Percentiles rank a stretch among this genome's conserved stretches.
These are phyloP conservation scores for Stegodyphus dumicola DNA, from an alignment of 1,140 invertebrate species.

Conservation along the genomic window DNA sequence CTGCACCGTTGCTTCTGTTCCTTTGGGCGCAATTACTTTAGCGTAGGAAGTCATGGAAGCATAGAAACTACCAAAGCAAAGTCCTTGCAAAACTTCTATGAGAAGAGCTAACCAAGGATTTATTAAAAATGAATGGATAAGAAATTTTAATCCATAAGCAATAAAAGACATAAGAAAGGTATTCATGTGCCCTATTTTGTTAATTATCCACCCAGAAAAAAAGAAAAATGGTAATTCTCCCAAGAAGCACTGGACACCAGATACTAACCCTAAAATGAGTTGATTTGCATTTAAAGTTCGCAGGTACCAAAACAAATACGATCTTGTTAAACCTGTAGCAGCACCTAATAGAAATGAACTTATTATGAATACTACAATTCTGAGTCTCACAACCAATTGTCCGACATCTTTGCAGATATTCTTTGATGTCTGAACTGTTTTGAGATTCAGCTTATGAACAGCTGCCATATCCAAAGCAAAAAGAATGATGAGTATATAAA, in stretches of 20 bases:
- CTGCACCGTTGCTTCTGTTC: slow-evolving; percentile 71
- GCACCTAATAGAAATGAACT: slow-evolving; percentile 86
- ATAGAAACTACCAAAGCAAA: slow-evolving; percentile 89
- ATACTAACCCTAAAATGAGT: slow-evolving; percentile 82
- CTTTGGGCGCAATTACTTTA: slow-evolving; percentile 83
- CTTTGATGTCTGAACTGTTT: slow-evolving; percentile 29
- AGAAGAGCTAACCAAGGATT: slow-evolving; percentile 82
- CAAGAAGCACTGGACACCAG: slow-evolving; percentile 83
- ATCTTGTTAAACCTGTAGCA: slow-evolving; percentile 87
- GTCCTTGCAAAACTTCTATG: slow-evolving; percentile 85
- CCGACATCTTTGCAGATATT: slow-evolving; percentile 70
- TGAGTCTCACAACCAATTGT: slow-evolving; percentile 74
- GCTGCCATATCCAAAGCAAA: slow-evolving; percentile 67
- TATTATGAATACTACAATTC: slow-evolving; percentile 77
- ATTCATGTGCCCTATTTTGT: slow-evolving; percentile 83
- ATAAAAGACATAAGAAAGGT: slow-evolving; percentile 82
- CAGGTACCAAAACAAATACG: slow-evolving; percentile 76
- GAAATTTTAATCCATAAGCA: slow-evolving; percentile 79
- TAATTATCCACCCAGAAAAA: slow-evolving; percentile 82
- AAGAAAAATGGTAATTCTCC: slow-evolving; percentile 92
- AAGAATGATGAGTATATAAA: slow-evolving; percentile 75
- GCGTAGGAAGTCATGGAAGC: slow-evolving; percentile 89
- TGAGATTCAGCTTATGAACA: slow-evolving; percentile 67
- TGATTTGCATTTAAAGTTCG: slow-evolving; percentile 67
- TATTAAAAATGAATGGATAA: slow-evolving; percentile 81